These are phyloP conservation scores for Podarcis muralis DNA, from an alignment of 2,113 vertebrate genomes.

Conservation along the genomic window DNA sequence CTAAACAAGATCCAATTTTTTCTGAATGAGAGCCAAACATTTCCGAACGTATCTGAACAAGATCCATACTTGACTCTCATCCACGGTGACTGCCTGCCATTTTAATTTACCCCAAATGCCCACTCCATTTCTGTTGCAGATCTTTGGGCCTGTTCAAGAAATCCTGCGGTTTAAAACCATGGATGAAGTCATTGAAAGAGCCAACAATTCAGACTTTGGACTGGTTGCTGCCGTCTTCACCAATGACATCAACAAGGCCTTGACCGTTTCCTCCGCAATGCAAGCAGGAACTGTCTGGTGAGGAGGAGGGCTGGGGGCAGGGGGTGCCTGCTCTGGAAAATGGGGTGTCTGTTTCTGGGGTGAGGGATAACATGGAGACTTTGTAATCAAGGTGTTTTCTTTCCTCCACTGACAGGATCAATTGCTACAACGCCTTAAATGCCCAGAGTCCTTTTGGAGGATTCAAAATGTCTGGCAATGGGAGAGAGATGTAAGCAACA, in stretches of 20 bases:
- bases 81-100: too few relatives aligned
- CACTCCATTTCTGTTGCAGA: conserved; percentile 75
- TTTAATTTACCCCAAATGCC: too few relatives aligned
- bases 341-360: background rate
- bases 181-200: conserved; percentile 96
- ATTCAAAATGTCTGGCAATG: conserved; percentile 99
- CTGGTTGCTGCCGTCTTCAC: conserved; percentile 95
- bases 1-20: too few relatives aligned
- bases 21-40: too few relatives aligned
- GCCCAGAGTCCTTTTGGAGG: conserved; percentile 98
- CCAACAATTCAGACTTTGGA: conserved; percentile 95
- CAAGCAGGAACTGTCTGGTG: conserved; percentile 98
- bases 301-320: conserved; percentile 41
- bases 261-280: conserved; percentile 93
- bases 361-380: too few relatives aligned
- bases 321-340: background rate
- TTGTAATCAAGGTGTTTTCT: background rate
- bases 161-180: conserved; percentile 97
- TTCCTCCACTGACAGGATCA: conserved; percentile 85
- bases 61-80: too few relatives aligned
- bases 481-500: conserved; percentile 97
- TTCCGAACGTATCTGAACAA: too few relatives aligned
- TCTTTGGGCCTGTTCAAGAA: conserved; percentile 98
- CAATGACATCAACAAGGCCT: conserved; percentile 95
- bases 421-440: conserved; percentile 98